phyloP scores from a whole-genome alignment of 92 coral and sea anemone species.

The Plumapathes pennacea region DNA sequence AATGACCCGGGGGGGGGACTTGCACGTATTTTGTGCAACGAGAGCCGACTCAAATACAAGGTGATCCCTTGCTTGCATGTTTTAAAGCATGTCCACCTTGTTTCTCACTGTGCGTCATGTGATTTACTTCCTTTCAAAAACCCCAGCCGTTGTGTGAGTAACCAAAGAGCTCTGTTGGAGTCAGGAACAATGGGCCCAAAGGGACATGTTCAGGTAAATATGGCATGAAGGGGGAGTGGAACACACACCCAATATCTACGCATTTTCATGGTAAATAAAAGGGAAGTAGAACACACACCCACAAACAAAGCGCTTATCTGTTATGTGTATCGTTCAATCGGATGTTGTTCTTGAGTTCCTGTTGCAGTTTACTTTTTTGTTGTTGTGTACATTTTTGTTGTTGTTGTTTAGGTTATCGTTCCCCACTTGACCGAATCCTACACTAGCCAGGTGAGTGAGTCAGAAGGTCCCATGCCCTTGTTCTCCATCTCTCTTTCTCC shows the following conservation, averaged over 20 bases:
- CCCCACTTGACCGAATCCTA: constrained; percentile 92
- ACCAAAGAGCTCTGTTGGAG: constrained; percentile 85
- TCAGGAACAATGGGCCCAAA: constrained; percentile 99
- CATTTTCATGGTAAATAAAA: no score
- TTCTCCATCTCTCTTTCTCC: background rate
- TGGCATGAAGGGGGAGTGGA: background rate
- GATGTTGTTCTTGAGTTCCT: background rate
- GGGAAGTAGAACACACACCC: no score
- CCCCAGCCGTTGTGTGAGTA: constrained; percentile 88
- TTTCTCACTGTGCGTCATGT: no score
- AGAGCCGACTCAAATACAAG: no score
- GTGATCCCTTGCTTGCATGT: no score
- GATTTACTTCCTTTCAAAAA: no score
- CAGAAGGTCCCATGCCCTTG: background rate
- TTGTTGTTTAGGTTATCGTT: constrained; percentile 69
- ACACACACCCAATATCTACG: background rate
- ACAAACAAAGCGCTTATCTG: background rate
- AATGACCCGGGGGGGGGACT: no score
- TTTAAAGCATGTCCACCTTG: no score
- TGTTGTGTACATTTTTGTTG: background rate
- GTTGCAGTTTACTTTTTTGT: background rate
- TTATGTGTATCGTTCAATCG: background rate
- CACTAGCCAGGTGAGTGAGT: constrained; percentile 80
- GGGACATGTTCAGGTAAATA: constrained; percentile 94
- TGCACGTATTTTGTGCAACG: no score